A percentile compares a stretch with the other conserved stretches of the same genome.
These are phyloP conservation scores for Tetrao urogallus DNA, from an alignment of 2,113 vertebrate species.

Conservation along the genomic window DNA sequence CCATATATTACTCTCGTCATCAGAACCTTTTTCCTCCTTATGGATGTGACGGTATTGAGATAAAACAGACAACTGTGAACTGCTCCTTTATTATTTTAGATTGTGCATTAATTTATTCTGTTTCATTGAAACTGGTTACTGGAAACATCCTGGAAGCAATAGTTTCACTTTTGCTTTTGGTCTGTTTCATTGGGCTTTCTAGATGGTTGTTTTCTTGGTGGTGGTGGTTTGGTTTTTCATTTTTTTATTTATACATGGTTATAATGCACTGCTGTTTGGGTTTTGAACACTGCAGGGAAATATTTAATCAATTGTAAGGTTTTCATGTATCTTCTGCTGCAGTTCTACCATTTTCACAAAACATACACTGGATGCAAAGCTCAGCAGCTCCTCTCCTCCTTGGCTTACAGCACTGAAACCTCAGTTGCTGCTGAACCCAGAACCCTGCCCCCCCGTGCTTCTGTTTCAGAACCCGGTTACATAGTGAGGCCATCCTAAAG, in stretches of 20 bases:
- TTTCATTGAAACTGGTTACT: neutral
- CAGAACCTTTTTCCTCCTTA: constrained; percentile 5
- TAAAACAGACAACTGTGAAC: constrained; percentile 14
- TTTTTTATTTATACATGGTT: neutral
- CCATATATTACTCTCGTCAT: neutral
- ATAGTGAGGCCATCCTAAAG: neutral
- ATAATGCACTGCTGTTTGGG: neutral
- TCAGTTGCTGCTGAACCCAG: neutral
- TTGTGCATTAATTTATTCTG: neutral
- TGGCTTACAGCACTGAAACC: neutral
- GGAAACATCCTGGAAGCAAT: neutral
- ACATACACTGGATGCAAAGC: neutral
- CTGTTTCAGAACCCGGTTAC: neutral
- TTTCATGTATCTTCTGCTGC: constrained; percentile 15
- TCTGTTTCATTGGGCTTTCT: neutral
- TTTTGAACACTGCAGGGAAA: neutral
- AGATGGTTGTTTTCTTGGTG: neutral
- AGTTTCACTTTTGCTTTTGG: constrained; percentile 48
- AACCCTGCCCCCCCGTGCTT: neutral
- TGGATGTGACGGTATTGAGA: constrained; percentile 11
- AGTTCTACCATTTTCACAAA: neutral
- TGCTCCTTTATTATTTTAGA: neutral
- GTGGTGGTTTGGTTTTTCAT: neutral
- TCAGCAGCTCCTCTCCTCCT: neutral
- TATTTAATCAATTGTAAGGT: constrained; percentile 1